phyloP scores from a whole-genome alignment of 2,888 invertebrate genomes.

The Cheilosia grossa region DNA sequence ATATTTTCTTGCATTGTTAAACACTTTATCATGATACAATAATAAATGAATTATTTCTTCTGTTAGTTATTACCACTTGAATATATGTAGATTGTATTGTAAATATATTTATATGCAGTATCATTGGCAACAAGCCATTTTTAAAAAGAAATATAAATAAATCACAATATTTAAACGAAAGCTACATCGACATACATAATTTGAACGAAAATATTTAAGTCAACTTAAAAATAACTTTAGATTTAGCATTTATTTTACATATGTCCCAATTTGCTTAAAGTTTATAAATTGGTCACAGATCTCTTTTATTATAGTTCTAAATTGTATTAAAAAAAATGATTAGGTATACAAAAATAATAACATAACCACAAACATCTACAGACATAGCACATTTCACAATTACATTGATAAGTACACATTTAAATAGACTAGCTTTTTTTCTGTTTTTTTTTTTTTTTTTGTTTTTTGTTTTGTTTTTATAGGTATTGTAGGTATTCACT shows the following conservation, averaged over 20 bases:
- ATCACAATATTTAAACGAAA: conserved; percentile 70
- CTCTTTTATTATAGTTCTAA: conserved; percentile 7
- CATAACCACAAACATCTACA: conserved; percentile 66
- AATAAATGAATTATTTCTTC: conserved; percentile 63
- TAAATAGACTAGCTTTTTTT: conserved; percentile 42
- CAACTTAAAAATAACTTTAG: conserved; percentile 31
- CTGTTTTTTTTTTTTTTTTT: conserved; percentile 8
- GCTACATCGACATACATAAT: conserved; percentile 57
- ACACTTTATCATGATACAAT: conserved; percentile 71
- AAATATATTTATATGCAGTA: conserved; percentile 66
- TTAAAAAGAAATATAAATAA: conserved; percentile 48
- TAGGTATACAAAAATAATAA: conserved; percentile 4
- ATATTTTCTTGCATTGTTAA: conserved; percentile 71
- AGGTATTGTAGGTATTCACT: conserved; percentile 42
- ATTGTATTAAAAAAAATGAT: not conserved
- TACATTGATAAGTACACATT: conserved; percentile 71
- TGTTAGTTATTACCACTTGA: conserved; percentile 60
- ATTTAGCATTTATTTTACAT: conserved; percentile 45
- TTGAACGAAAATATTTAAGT: conserved; percentile 20
- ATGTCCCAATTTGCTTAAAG: conserved; percentile 19
- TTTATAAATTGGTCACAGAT: conserved; percentile 54
- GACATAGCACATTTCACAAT: conserved; percentile 68
- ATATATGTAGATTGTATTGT: conserved; percentile 62
- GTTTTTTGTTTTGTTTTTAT: conserved; percentile 9
- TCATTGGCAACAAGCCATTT: conserved; percentile 45